Percentiles rank a stretch among this genome's conserved stretches.
These are phyloP conservation scores for Microcebus lehilahytsara DNA, from an alignment of 2,113 vertebrate genomes.

Conservation along the genomic window DNA sequence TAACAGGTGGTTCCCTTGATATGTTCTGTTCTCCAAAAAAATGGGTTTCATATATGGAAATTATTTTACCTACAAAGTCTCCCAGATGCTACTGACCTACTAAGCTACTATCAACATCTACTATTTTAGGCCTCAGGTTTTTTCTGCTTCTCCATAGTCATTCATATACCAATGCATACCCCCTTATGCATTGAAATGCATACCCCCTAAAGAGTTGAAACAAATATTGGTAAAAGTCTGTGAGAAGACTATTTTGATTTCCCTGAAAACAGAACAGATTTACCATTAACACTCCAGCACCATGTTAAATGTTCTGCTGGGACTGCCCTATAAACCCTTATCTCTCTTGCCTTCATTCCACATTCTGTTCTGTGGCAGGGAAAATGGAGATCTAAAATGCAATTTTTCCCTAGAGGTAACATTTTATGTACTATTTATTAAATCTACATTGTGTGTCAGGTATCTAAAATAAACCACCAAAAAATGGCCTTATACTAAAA, in stretches of 20 bases:
- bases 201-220: not conserved
- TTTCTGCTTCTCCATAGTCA: not conserved
- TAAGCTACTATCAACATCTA: not conserved
- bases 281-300: not conserved
- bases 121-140: not conserved
- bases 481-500: conserved; percentile 61
- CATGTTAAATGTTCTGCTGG: not conserved
- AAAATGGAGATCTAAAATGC: conserved; percentile 52
- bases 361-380: not conserved
- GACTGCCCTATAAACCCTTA: not conserved
- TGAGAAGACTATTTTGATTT: not conserved
- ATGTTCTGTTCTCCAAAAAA: not conserved
- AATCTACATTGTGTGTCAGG: conserved; percentile 47
- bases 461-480: conserved; percentile 49
- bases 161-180: not conserved
- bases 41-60: not conserved
- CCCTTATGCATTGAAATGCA: not conserved
- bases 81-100: not conserved
- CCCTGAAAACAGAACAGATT: not conserved
- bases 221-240: not conserved
- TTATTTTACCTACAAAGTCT: not conserved
- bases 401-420: conserved; percentile 45
- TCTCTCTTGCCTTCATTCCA: not conserved
- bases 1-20: not conserved
- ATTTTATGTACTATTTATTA: conserved; percentile 72